A percentile compares a stretch with the other conserved stretches of the same genome.
phyloP scores from a whole-genome alignment of 2,113 vertebrate species.

The Phycodurus eques region DNA sequence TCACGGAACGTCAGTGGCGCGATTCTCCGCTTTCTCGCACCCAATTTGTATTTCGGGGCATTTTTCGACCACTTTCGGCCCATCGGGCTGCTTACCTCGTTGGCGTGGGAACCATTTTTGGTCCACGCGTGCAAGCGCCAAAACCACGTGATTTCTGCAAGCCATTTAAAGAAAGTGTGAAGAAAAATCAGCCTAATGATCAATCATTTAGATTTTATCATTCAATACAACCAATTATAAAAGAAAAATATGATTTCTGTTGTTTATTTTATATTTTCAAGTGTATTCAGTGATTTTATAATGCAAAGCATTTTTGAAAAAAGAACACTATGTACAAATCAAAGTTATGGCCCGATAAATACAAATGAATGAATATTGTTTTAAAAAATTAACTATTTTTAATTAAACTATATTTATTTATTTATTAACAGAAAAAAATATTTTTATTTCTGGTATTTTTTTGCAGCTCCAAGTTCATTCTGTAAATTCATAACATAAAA shows the following conservation, averaged over 20 bases:
- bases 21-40: not conserved
- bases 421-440: not conserved
- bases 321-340: not conserved
- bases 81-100: not conserved
- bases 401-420: not conserved
- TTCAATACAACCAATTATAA: not conserved
- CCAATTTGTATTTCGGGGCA: not conserved
- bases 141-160: not conserved
- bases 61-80: not conserved
- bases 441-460: too few relatives aligned
- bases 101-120: not conserved
- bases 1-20: conserved; percentile 45
- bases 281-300: not conserved
- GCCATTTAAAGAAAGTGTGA: not conserved
- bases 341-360: not conserved
- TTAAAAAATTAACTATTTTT: not conserved
- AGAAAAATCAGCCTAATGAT: not conserved
- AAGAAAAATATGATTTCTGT: not conserved
- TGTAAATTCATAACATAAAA: too few relatives aligned
- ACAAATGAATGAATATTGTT: not conserved
- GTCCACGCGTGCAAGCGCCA: not conserved
- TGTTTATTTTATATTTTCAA: not conserved
- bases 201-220: too few relatives aligned
- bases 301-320: not conserved
- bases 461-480: too few relatives aligned